Base-by-base conservation (phyloP, 2,888 invertebrate genomes). In the Subacronicta megacephala region DNA sequence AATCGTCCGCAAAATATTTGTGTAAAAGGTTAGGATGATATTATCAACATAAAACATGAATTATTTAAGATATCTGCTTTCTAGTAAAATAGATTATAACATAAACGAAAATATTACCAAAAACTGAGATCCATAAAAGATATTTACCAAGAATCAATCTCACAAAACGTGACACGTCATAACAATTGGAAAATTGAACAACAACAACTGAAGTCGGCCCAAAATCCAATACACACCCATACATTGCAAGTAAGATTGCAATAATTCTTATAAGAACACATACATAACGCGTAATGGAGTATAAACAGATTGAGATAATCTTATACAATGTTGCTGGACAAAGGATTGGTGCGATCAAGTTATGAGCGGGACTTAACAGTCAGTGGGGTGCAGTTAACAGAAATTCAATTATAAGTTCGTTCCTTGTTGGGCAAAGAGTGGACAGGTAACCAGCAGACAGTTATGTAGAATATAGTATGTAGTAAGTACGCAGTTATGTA, bases 361-460 rank as follows among this genome's bases (percentile, higher is more conserved):
- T 91, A 91, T 88, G 86, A 77, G 85, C 86, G 78, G 82, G 81
- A 82, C 82, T 86, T 85, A 85, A 88, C 87, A 88, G 88, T 89
- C 92, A 85, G 82, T 77, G 62, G 92, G 88, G 92, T 78, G 88
- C 85, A 85, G 89, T 93, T 93, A 92, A 91, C 92, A 84, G 89
- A 89, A 90, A 92, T 92, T 93, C 93, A 94, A 93, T 93, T 93
- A 93, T 92, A 92, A 93, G 86, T 93, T 93, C 84, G 85, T 85
- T 90, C 85, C 84, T 87, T 84, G 62, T 57, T 62, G 49, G 62
- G 2, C 89, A 89, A 71, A 90, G 90, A 92, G 9, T 75, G 77
- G 15, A 0, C 29, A 26, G 31, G 51, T 41, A 52, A 50, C 47
- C 7, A 18, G 1, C 38, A 56, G 60, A 57, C 12, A 7, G 43